Evolutionary conservation across 2,888 invertebrate genomes (phyloP).

Genomic region (Metacarcinus magister): DNA sequence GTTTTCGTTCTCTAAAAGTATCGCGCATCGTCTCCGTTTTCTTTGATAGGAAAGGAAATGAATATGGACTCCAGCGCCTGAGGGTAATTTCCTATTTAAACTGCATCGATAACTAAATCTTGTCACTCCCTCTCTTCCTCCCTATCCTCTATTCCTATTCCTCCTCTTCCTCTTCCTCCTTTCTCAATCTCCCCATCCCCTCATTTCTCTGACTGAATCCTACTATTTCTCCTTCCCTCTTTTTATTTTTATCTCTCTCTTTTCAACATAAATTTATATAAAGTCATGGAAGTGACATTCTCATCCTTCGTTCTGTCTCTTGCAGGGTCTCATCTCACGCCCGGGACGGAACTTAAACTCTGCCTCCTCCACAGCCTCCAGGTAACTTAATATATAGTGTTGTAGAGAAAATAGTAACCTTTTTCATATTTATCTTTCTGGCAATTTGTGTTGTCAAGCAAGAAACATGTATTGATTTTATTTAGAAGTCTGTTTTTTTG

Average conservation of each 20-base stretch:
- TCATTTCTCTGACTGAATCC: background rate
- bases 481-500: background rate
- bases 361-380: background rate
- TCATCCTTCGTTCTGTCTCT: background rate
- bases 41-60: slow-evolving; percentile 19
- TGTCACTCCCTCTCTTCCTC: background rate
- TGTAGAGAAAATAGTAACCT: background rate
- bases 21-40: background rate
- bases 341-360: background rate
- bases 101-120: slow-evolving; percentile 45
- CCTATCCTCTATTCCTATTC: too few relatives aligned
- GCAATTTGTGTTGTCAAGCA: background rate
- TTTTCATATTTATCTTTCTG: background rate
- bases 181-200: background rate
- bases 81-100: slow-evolving; percentile 48
- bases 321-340: background rate
- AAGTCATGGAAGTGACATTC: background rate
- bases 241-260: background rate
- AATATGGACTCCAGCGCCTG: slow-evolving; percentile 14
- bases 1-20: background rate
- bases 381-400: background rate
- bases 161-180: background rate
- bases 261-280: background rate
- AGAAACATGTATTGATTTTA: too few relatives aligned
- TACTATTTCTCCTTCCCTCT: background rate